A percentile compares a stretch with the other conserved stretches of the same genome.
phyloP scores from a whole-genome alignment of 2,888 invertebrate species.

The Hyalella azteca region DNA sequence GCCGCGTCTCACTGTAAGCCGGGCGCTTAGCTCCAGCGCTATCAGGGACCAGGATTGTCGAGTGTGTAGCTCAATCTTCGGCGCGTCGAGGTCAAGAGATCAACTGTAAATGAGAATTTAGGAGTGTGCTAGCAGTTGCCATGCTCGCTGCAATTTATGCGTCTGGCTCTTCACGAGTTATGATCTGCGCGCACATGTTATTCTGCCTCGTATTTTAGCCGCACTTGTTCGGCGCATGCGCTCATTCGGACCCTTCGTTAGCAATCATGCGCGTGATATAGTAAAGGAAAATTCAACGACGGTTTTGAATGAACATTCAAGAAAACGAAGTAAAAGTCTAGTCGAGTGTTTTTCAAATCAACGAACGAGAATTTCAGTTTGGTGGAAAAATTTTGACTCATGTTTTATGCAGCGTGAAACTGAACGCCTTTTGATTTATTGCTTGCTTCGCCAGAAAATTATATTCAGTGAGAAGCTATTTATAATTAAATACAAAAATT shows the following conservation, averaged over 20 bases:
- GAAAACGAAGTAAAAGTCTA: background rate
- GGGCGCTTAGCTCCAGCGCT: no score
- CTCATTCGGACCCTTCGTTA: background rate
- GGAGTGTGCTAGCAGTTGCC: background rate
- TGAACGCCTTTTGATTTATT: no score
- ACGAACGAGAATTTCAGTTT: background rate
- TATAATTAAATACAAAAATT: no score
- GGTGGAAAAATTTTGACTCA: background rate
- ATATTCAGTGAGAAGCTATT: no score
- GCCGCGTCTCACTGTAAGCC: no score
- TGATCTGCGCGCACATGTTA: background rate
- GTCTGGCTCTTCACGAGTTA: constrained; percentile 1
- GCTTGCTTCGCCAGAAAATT: no score
- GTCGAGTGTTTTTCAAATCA: background rate
- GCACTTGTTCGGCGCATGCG: background rate
- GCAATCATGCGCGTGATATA: background rate
- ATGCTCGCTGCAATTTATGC: background rate
- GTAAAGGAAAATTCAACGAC: background rate
- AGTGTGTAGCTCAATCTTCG: constrained; percentile 7
- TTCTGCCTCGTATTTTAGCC: background rate
- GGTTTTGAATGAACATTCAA: background rate
- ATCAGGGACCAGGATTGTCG: background rate
- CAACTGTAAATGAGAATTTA: constrained; percentile 14
- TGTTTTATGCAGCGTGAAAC: no score
- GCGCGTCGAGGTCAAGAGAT: background rate